Base-by-base conservation (phyloP, 2,113 vertebrate species). In the Anser cygnoides region DNA sequence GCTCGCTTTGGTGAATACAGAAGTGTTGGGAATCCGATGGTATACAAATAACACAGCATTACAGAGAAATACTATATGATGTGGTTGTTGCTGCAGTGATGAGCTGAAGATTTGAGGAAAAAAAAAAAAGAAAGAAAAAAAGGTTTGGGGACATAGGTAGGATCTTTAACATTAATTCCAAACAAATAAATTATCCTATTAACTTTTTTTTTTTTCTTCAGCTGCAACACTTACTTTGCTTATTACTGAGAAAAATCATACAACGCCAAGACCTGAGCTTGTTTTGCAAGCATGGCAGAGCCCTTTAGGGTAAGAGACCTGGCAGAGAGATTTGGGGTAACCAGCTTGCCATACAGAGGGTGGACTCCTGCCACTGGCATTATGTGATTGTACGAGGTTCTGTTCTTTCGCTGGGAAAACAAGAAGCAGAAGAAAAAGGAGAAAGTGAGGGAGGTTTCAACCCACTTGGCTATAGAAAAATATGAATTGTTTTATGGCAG, bases 1-100 rank as follows among this genome's bases (percentile, higher is more conserved):
- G 0, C 25, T 46, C 58, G 9, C 50, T 75, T 41, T 39, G 16
- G 8, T 6, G 43, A 52, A 28, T 12, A 9, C 1, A 0, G 25
- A 61, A 19, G 37, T 9, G 4, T 0, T 67, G 52, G 78, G 70
- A 78, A 57, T 63, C 54, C 39, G 26, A 39, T 6, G 55, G 26
- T 14, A n/a, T 49, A 70, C 50, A 71, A 77, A 37, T 14, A 85
- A 39, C 35, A 22, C 17, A 33, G 37, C 11, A 2, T 39, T 21
- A 13, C 49, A 57, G 46, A 73, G 35, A 49, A 49, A 41, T 63
- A 4, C 17, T 49, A 52, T 46, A 33, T 39, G 23, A 16, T 18
- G 61, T 8, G 46, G 52, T 55, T 46, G 25, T 46, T 35, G 78
- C n/a, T 41, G 46, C 21, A 67, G 54, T 6, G 43, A 29, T 49